These are phyloP conservation scores for Planococcus citri DNA, from an alignment of 1,140 invertebrate species.

Conservation along the genomic window DNA sequence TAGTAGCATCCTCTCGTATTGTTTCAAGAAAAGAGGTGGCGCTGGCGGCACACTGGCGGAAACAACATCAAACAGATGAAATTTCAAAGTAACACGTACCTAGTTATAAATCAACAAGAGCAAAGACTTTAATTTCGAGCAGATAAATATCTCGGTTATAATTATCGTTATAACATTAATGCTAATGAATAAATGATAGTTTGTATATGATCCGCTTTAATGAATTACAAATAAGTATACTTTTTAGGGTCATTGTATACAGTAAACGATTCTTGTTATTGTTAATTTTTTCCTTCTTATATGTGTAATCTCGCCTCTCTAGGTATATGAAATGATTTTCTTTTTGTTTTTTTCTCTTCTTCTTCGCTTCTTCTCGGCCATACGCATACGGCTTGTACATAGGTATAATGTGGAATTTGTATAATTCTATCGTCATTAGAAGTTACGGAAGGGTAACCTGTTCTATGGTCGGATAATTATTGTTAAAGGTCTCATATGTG, in stretches of 20 bases:
- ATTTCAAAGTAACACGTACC: background rate
- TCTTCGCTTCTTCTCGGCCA: too few species aligned
- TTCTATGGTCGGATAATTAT: background rate
- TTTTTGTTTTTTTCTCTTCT: background rate
- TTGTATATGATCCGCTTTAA: constrained; percentile 14
- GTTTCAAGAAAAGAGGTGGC: too few species aligned
- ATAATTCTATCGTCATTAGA: background rate
- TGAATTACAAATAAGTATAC: constrained; percentile 8
- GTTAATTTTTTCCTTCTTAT: background rate
- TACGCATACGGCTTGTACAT: too few species aligned
- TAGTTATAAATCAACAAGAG: background rate
- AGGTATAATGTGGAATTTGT: background rate
- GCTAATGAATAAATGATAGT: constrained; percentile 17
- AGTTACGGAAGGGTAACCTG: constrained; percentile 1
- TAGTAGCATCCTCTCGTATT: too few species aligned
- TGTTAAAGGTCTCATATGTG: constrained; percentile 7
- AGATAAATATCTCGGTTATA: constrained; percentile 15
- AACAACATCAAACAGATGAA: too few species aligned
- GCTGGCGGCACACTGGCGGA: too few species aligned
- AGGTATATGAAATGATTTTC: background rate
- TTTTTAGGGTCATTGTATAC: constrained; percentile 15
- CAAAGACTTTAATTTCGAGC: constrained; percentile 9
- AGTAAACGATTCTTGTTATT: constrained; percentile 6
- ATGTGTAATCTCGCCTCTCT: background rate
- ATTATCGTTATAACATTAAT: constrained; percentile 17